Percentiles rank a stretch among this genome's conserved stretches.
These are phyloP conservation scores for Oceanites oceanicus DNA, from an alignment of 2,113 vertebrate genomes.

Conservation along the genomic window DNA sequence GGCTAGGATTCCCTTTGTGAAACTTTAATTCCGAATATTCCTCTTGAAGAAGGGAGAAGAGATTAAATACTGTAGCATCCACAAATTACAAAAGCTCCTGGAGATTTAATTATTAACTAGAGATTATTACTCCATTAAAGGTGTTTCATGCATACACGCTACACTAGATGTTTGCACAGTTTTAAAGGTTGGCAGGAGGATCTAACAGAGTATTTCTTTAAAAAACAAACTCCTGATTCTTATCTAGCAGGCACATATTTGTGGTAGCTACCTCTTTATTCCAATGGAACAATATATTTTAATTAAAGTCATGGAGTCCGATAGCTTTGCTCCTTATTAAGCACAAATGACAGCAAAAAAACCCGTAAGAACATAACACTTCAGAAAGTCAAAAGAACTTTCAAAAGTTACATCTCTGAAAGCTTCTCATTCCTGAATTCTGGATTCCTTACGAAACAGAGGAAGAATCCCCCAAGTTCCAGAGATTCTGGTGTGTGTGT, in stretches of 20 bases:
- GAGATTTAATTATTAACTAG: constrained; percentile 44
- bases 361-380: background rate
- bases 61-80: background rate
- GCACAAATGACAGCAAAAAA: background rate
- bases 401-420: background rate
- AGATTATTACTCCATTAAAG: constrained; percentile 23
- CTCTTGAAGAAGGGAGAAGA: background rate
- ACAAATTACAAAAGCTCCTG: background rate
- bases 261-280: background rate
- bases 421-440: background rate
- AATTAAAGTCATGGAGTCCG: background rate
- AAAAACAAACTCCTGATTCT: background rate
- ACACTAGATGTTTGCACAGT: background rate
- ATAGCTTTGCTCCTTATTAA: background rate
- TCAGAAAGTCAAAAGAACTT: background rate
- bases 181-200: background rate
- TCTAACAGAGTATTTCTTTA: background rate
- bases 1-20: background rate
- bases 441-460: background rate
- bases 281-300: background rate
- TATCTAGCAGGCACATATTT: background rate
- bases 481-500: background rate
- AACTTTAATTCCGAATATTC: background rate
- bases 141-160: background rate
- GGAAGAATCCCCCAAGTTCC: background rate